Percentiles rank a stretch among this genome's conserved stretches.
Evolutionary conservation across 2,888 invertebrate genomes (phyloP).

Genomic region (Argyresthia albistria): DNA sequence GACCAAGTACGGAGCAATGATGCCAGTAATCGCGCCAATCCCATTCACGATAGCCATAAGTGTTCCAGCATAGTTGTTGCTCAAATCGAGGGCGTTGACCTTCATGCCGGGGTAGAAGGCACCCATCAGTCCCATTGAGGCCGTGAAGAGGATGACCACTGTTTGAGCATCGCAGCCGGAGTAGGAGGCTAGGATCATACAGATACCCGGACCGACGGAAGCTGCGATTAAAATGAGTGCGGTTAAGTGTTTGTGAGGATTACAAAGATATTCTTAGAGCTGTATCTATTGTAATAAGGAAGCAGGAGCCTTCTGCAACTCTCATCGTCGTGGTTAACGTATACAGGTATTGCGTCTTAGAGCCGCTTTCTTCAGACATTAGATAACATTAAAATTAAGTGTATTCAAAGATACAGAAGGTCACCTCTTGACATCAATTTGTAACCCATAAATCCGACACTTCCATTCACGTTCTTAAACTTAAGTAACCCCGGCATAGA

Average conservation of each 20-base stretch:
- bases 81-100: conserved; percentile 77
- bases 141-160: conserved; percentile 75
- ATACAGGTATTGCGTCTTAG: no score
- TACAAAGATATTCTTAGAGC: no score
- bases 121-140: conserved; percentile 80
- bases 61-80: conserved; percentile 77
- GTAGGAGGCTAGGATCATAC: conserved; percentile 78
- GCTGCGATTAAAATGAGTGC: conserved; percentile 46
- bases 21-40: conserved; percentile 80
- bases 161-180: conserved; percentile 75
- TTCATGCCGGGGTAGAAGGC: conserved; percentile 81
- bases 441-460: neutral
- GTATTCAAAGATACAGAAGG: neutral
- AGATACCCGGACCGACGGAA: conserved; percentile 77
- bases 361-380: neutral
- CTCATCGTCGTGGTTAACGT: no score
- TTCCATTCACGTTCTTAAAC: no score
- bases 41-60: conserved; percentile 81
- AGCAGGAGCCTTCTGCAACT: no score
- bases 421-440: neutral
- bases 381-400: neutral
- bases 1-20: conserved; percentile 78
- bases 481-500: no score
- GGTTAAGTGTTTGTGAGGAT: neutral
- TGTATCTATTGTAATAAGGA: no score